Evolutionary conservation across 2,797 vertebrate species (phyloP).

Genomic region (Manis javanica): DNA sequence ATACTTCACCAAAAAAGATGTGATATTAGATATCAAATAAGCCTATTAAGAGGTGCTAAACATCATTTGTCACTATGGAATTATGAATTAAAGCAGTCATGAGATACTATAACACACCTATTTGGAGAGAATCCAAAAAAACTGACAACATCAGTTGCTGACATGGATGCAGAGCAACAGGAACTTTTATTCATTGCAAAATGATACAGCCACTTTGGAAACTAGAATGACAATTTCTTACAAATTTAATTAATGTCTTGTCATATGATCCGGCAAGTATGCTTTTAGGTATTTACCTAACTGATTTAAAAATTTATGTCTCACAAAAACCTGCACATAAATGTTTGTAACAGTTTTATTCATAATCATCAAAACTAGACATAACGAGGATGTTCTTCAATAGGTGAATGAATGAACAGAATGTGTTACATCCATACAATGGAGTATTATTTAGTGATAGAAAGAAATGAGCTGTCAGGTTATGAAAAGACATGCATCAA

Average conservation of each 20-base stretch:
- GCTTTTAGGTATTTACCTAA: conserved; percentile 19
- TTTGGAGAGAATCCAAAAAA: background rate
- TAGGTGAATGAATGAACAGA: conserved; percentile 22
- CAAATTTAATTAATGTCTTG: conserved; percentile 8
- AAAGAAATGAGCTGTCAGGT: background rate
- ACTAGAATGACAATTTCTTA: conserved; percentile 18
- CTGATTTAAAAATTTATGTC: background rate
- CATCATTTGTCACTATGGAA: background rate
- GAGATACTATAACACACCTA: background rate
- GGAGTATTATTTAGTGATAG: background rate
- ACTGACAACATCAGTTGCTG: background rate
- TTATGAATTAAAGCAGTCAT: background rate
- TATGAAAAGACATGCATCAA: background rate
- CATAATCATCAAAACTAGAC: background rate
- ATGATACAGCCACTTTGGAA: conserved; percentile 2
- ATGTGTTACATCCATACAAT: background rate
- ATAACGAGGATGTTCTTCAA: conserved; percentile 25
- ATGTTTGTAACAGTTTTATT: conserved; percentile 25
- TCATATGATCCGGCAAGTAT: background rate
- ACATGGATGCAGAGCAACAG: background rate
- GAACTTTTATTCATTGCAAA: background rate
- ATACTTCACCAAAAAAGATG: background rate
- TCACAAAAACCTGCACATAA: background rate
- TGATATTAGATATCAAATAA: background rate
- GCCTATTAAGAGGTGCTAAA: background rate